These are phyloP conservation scores for Sarcophaga bullata DNA, from an alignment of 1,140 invertebrate genomes.

Conservation along the genomic window DNA sequence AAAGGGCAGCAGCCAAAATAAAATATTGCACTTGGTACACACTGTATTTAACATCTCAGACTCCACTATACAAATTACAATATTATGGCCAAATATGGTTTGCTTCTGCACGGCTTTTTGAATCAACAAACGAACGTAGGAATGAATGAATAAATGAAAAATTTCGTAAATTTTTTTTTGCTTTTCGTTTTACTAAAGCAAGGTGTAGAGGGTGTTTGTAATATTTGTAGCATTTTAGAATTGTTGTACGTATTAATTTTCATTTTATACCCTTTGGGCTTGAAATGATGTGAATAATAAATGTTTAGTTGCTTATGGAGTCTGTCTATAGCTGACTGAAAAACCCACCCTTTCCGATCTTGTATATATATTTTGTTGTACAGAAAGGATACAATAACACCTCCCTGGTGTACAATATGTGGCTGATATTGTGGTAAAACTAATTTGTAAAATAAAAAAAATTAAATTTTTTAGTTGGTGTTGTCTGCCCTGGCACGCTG, in stretches of 20 bases:
- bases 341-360: neutral
- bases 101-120: too few relatives aligned
- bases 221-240: constrained; percentile 33
- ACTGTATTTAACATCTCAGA: neutral
- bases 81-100: neutral
- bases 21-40: neutral
- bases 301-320: too few relatives aligned
- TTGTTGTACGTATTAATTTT: constrained; percentile 33
- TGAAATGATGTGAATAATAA: constrained; percentile 25
- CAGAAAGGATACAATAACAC: constrained; percentile 31
- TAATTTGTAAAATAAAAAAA: constrained; percentile 34
- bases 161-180: too few relatives aligned
- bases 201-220: constrained; percentile 22
- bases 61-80: neutral
- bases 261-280: constrained; percentile 35
- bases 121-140: too few relatives aligned
- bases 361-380: neutral
- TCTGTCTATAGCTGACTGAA: too few relatives aligned
- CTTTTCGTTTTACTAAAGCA: too few relatives aligned
- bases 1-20: neutral
- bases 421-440: constrained; percentile 37
- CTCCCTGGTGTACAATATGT: constrained; percentile 34
- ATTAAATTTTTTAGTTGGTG: neutral
- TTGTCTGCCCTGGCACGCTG: neutral
- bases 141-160: too few relatives aligned